phyloP scores from a whole-genome alignment of 2,888 invertebrate species.

The Rhagonycha lutea region DNA sequence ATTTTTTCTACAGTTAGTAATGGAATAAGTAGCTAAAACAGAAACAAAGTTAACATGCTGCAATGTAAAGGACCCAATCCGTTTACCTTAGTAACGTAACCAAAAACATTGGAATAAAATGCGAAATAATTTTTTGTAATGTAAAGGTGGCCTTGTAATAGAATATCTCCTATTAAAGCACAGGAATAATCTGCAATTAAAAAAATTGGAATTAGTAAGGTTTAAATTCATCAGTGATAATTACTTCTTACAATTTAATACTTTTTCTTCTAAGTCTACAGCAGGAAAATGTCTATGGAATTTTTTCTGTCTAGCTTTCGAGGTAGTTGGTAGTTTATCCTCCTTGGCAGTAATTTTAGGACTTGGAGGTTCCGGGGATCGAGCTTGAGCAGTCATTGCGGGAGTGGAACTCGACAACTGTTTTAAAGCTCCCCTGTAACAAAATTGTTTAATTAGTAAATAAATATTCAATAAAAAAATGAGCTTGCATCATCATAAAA shows the following conservation, averaged over 20 bases:
- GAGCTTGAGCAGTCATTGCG: slow-evolving; percentile 53
- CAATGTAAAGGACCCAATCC: neutral
- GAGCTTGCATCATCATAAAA: slow-evolving; percentile 40
- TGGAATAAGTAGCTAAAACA: slow-evolving; percentile 81
- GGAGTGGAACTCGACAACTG: slow-evolving; percentile 64
- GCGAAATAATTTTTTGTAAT: slow-evolving; percentile 94
- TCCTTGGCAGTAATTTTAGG: slow-evolving; percentile 42
- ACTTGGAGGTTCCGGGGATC: slow-evolving; percentile 33
- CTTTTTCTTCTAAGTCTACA: slow-evolving; percentile 81
- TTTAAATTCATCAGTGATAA: neutral
- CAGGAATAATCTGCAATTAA: slow-evolving; percentile 82
- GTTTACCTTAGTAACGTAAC: slow-evolving; percentile 86
- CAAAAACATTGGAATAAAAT: slow-evolving; percentile 95
- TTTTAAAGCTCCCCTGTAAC: slow-evolving; percentile 62
- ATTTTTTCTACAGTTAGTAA: slow-evolving; percentile 83
- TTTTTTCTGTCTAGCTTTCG: slow-evolving; percentile 83
- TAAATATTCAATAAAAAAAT: slow-evolving; percentile 30
- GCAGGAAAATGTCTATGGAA: slow-evolving; percentile 86
- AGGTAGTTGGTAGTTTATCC: slow-evolving; percentile 58
- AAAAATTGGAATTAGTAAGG: slow-evolving; percentile 19
- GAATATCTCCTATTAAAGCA: slow-evolving; percentile 88
- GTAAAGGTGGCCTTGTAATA: slow-evolving; percentile 91
- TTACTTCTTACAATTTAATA: slow-evolving; percentile 78
- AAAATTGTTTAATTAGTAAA: slow-evolving; percentile 15
- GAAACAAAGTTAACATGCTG: slow-evolving; percentile 7